Percentiles rank a stretch among this genome's conserved stretches.
Conservation (phyloP, 2,888 invertebrate genomes). For the Pammene aurita region DNA sequence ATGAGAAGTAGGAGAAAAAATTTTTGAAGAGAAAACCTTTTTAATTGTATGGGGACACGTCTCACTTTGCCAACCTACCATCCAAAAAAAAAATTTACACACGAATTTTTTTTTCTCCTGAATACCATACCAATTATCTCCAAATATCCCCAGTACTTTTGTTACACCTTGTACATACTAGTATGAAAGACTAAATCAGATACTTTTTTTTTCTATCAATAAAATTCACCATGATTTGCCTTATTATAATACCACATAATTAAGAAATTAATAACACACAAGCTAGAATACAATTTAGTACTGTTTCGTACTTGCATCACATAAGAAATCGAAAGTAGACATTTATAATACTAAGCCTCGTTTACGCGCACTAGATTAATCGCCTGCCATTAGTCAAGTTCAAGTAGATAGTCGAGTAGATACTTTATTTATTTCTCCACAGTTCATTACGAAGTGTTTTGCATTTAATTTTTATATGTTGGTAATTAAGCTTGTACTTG, state of each 20-base stretch:
- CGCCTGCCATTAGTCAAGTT: slow-evolving; percentile 33
- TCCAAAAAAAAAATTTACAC: too few relatives aligned
- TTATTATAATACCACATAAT: slow-evolving; percentile 7
- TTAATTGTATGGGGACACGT: too few relatives aligned
- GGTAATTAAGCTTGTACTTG: slow-evolving; percentile 40
- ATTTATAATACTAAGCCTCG: slow-evolving; percentile 37
- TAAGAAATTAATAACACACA: slow-evolving; percentile 26
- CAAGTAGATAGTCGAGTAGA: slow-evolving; percentile 29
- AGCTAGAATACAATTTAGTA: slow-evolving; percentile 14
- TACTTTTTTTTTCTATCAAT: too few relatives aligned
- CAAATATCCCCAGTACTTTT: too few relatives aligned
- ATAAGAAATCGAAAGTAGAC: slow-evolving; percentile 35
- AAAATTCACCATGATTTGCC: not conserved
- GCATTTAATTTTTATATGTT: slow-evolving; percentile 38
- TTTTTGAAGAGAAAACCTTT: too few relatives aligned
- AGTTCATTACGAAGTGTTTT: slow-evolving; percentile 39
- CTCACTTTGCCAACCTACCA: too few relatives aligned
- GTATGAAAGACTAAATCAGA: not conserved
- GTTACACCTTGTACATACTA: too few relatives aligned
- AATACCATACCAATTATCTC: too few relatives aligned
- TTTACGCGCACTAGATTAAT: slow-evolving; percentile 39
- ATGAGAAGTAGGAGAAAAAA: too few relatives aligned
- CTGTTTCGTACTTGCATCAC: slow-evolving; percentile 35
- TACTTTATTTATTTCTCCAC: slow-evolving; percentile 36
- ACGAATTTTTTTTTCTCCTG: too few relatives aligned